phyloP scores from a whole-genome alignment of 2,113 vertebrate species.

The Bubo blakistoni region DNA sequence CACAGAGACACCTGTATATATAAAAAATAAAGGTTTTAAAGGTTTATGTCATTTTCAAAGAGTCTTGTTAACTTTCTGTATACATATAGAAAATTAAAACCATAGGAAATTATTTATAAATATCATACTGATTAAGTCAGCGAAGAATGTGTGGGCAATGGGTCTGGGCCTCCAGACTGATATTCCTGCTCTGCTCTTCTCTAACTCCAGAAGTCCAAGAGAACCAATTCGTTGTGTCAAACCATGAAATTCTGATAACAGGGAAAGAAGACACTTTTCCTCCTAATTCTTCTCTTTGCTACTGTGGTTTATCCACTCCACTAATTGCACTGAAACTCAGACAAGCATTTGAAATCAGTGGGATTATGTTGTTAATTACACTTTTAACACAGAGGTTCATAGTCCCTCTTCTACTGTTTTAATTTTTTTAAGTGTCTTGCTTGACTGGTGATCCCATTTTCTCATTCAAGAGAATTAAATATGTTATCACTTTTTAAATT shows the following conservation, averaged over 20 bases:
- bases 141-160: background rate
- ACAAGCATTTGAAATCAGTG: background rate
- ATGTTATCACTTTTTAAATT: background rate
- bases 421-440: background rate
- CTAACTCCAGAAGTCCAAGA: background rate
- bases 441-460: background rate
- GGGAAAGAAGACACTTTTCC: background rate
- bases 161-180: background rate
- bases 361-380: background rate
- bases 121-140: background rate
- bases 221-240: background rate
- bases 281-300: background rate
- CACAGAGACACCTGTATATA: conserved; percentile 85
- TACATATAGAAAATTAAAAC: background rate
- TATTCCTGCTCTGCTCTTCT: background rate
- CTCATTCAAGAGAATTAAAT: background rate
- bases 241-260: background rate
- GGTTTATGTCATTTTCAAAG: background rate
- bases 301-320: background rate
- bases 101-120: background rate
- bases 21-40: background rate
- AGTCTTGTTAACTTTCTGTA: background rate
- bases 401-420: background rate
- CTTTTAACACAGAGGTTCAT: background rate
- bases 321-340: background rate